phyloP scores from a whole-genome alignment of 2,113 vertebrate genomes.

The Fukomys damarensis region DNA sequence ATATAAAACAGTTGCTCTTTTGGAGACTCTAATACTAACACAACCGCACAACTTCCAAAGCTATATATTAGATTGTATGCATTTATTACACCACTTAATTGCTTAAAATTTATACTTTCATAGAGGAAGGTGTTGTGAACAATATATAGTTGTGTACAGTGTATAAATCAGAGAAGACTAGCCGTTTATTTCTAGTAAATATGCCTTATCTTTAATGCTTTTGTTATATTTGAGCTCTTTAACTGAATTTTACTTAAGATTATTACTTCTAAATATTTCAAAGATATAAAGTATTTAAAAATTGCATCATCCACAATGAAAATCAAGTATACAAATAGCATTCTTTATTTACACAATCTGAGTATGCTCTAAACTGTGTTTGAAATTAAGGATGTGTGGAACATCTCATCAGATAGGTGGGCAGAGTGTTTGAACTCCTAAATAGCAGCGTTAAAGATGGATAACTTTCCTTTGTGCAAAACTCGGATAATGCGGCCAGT shows the following conservation, averaged over 20 bases:
- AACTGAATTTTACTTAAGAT: constrained; percentile 14
- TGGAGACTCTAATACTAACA: neutral
- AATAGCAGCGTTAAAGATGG: constrained; percentile 14
- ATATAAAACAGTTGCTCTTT: constrained; percentile 43
- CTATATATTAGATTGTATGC: neutral
- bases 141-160: neutral
- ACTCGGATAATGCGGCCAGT: constrained; percentile 22
- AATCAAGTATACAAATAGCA: neutral
- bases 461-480: neutral
- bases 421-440: constrained; percentile 45
- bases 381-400: constrained; percentile 30
- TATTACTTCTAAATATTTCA: constrained; percentile 35
- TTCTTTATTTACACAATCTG: constrained; percentile 42
- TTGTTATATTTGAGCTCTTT: constrained; percentile 17
- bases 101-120: neutral
- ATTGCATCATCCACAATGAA: neutral
- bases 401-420: constrained; percentile 14
- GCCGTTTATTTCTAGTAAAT: neutral
- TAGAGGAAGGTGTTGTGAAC: neutral
- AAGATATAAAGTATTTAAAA: neutral
- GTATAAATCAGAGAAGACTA: constrained; percentile 50
- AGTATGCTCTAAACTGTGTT: constrained; percentile 47
- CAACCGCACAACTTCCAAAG: neutral
- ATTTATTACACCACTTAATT: neutral
- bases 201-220: neutral